Evolutionary conservation across 2,888 invertebrate genomes (phyloP).

Genomic region (Drosophila acutilabella): DNA sequence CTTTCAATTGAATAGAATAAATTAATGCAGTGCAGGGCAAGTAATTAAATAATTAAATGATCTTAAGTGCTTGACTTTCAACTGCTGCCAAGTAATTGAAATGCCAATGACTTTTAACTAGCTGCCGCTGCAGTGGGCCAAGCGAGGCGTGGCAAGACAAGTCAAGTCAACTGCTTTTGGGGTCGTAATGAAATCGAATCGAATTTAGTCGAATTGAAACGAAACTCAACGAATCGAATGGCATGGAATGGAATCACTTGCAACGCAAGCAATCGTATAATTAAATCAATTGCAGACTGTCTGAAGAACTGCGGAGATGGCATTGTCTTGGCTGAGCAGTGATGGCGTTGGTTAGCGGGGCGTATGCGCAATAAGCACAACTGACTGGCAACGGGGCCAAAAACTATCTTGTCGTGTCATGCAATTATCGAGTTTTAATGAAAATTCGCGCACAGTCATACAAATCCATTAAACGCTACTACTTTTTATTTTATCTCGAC

Average conservation of each 20-base stretch:
- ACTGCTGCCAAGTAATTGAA: slow-evolving; percentile 41
- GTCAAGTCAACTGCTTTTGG: slow-evolving; percentile 30
- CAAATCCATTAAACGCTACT: slow-evolving; percentile 57
- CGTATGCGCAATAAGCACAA: slow-evolving; percentile 29
- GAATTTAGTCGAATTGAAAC: slow-evolving; percentile 46
- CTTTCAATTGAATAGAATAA: not conserved
- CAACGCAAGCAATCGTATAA: slow-evolving; percentile 52
- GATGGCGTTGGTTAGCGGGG: not conserved
- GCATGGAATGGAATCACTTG: slow-evolving; percentile 51
- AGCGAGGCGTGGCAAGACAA: slow-evolving; percentile 20
- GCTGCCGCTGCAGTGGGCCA: not conserved
- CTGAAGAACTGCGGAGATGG: not conserved
- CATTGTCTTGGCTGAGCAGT: not conserved
- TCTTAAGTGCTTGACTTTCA: slow-evolving; percentile 33
- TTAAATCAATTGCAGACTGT: slow-evolving; percentile 65
- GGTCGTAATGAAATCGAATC: slow-evolving; percentile 17
- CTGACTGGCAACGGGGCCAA: slow-evolving; percentile 17
- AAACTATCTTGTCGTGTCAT: slow-evolving; percentile 71
- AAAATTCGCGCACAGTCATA: slow-evolving; percentile 73
- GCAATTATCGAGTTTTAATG: slow-evolving; percentile 79
- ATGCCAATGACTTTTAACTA: slow-evolving; percentile 21
- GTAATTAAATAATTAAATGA: slow-evolving; percentile 36
- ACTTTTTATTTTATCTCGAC: slow-evolving; percentile 15
- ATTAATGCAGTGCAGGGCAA: slow-evolving; percentile 15
- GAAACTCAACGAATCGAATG: slow-evolving; percentile 47